phyloP scores from a whole-genome alignment of 2,888 invertebrate genomes.

The Agrilus biguttatus region DNA sequence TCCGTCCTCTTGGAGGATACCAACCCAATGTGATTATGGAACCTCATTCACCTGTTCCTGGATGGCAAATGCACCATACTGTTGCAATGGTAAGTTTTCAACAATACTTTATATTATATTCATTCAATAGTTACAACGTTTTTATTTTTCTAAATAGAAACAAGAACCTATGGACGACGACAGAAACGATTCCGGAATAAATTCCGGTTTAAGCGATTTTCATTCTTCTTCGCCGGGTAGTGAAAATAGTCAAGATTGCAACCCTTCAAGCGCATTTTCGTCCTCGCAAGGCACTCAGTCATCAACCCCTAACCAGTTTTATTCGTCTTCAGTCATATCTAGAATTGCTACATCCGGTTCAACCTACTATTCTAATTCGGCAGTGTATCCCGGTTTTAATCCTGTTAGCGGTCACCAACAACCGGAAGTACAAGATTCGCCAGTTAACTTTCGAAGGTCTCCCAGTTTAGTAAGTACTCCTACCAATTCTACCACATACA shows the following conservation, averaged over 20 bases:
- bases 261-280: background rate
- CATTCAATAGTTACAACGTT: background rate
- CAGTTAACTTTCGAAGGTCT: too few species aligned
- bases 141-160: slow-evolving; percentile 33
- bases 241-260: slow-evolving; percentile 24
- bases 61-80: slow-evolving; percentile 20
- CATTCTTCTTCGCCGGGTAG: slow-evolving; percentile 45
- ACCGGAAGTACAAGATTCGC: background rate
- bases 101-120: slow-evolving; percentile 1
- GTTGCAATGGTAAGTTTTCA: slow-evolving; percentile 17
- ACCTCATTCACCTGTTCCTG: slow-evolving; percentile 20
- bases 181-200: slow-evolving; percentile 43
- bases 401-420: background rate
- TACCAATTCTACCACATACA: slow-evolving; percentile 7
- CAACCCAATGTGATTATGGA: slow-evolving; percentile 19
- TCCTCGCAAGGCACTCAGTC: slow-evolving; percentile 14
- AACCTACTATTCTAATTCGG: too few species aligned
- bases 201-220: slow-evolving; percentile 43
- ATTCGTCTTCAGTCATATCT: too few species aligned
- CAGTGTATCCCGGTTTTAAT: too few species aligned
- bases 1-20: slow-evolving; percentile 17
- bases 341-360: too few species aligned
- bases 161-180: slow-evolving; percentile 33
- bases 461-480: too few species aligned
- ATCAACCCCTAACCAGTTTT: background rate